Conservation (phyloP, 2,113 vertebrate species). For the Dissostichus mawsoni region DNA sequence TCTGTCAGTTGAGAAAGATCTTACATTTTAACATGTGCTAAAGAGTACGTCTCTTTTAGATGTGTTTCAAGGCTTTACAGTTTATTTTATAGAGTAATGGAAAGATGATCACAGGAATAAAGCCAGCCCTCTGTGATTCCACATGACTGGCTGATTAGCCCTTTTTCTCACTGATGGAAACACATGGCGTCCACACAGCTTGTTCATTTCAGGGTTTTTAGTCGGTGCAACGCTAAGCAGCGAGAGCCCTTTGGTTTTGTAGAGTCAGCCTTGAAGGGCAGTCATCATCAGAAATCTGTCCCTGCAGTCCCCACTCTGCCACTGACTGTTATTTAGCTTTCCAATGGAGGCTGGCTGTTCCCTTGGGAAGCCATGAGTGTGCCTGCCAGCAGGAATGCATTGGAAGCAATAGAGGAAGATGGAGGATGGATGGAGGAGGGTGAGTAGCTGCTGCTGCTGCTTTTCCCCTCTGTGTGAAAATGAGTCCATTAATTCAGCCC, state of each 20-base stretch:
- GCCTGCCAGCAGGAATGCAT: slow-evolving; percentile 78
- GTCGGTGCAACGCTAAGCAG: slow-evolving; percentile 44
- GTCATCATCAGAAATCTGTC: slow-evolving; percentile 72
- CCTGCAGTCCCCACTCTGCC: slow-evolving; percentile 62
- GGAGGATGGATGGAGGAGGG: slow-evolving; percentile 77
- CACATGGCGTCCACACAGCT: slow-evolving; percentile 71
- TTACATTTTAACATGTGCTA: slow-evolving; percentile 37
- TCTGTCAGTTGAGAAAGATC: slow-evolving; percentile 30
- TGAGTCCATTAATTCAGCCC: slow-evolving; percentile 82
- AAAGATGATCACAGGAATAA: slow-evolving; percentile 68
- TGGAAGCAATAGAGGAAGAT: slow-evolving; percentile 76
- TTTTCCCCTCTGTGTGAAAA: slow-evolving; percentile 81
- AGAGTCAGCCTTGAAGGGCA: slow-evolving; percentile 68
- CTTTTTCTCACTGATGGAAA: slow-evolving; percentile 72
- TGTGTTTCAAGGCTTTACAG: slow-evolving; percentile 49
- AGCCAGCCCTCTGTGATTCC: slow-evolving; percentile 68
- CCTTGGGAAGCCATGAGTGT: slow-evolving; percentile 73
- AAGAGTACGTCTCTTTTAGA: slow-evolving; percentile 34
- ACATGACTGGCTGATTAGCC: slow-evolving; percentile 75
- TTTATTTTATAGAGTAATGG: slow-evolving; percentile 73
- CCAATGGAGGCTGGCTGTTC: slow-evolving; percentile 71
- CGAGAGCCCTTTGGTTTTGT: slow-evolving; percentile 45
- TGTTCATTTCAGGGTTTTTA: slow-evolving; percentile 66
- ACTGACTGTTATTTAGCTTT: slow-evolving; percentile 80
- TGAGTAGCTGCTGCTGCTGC: slow-evolving; percentile 65